Evolutionary conservation across 2,888 invertebrate genomes (phyloP).

Genomic region (Corbicula japonica): DNA sequence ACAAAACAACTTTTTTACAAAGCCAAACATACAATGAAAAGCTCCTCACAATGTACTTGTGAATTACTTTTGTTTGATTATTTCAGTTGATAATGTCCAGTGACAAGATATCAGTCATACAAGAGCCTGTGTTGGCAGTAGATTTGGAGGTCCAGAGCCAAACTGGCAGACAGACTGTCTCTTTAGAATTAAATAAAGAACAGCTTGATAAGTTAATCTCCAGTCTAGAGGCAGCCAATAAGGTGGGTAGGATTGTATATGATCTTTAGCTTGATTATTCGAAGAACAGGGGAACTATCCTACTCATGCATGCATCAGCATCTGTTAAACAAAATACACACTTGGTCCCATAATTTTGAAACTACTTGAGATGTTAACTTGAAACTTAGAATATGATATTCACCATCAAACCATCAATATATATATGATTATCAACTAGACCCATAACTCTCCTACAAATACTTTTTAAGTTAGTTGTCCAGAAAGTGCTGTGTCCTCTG

Average conservation of each 20-base stretch:
- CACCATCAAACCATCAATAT: conserved; percentile 1
- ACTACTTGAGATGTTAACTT: background rate
- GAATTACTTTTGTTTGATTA: background rate
- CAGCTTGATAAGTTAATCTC: conserved; percentile 80
- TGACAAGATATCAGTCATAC: conserved; percentile 82
- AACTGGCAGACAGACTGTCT: conserved; percentile 71
- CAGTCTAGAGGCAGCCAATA: conserved; percentile 82
- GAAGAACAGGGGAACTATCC: background rate
- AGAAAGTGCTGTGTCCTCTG: no score
- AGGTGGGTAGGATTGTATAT: conserved; percentile 67
- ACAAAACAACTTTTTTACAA: no score
- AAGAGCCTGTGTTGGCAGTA: conserved; percentile 80
- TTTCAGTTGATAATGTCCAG: conserved; percentile 83
- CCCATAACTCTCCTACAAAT: no score
- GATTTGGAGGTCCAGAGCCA: conserved; percentile 73
- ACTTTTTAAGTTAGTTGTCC: no score
- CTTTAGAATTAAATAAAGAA: conserved; percentile 80
- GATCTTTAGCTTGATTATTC: conserved; percentile 10
- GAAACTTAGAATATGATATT: background rate
- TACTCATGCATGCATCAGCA: background rate
- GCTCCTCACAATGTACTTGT: background rate
- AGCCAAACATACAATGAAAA: no score
- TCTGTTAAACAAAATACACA: background rate
- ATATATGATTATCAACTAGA: background rate
- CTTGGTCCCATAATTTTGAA: background rate